Evolutionary conservation across 2,797 vertebrate species (phyloP).

Genomic region (Helicolenus hilgendorfi): DNA sequence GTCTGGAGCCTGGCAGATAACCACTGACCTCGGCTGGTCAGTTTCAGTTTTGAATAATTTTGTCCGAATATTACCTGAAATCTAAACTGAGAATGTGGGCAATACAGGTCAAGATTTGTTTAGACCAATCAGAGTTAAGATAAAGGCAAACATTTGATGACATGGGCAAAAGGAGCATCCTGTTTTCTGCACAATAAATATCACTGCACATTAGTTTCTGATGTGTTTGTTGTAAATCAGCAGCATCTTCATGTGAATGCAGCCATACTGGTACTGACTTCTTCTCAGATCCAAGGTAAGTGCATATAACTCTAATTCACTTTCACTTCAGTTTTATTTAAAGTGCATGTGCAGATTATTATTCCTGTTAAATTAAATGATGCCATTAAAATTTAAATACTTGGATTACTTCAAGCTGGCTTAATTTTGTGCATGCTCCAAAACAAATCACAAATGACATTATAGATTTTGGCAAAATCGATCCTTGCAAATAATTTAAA

Average conservation of each 20-base stretch:
- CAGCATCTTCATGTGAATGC: not conserved
- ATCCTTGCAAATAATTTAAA: not conserved
- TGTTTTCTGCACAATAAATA: not conserved
- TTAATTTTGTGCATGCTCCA: not conserved
- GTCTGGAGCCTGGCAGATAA: not conserved
- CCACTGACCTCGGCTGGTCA: too few species aligned
- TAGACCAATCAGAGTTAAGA: not conserved
- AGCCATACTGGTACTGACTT: not conserved
- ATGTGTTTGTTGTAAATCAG: not conserved
- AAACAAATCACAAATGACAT: not conserved
- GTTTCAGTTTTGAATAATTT: not conserved
- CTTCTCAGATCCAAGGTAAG: slow-evolving; percentile 4
- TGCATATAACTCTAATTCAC: not conserved
- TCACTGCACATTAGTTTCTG: not conserved
- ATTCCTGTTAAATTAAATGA: not conserved
- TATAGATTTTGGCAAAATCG: not conserved
- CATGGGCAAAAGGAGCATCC: not conserved
- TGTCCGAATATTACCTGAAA: not conserved
- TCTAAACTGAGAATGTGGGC: not conserved
- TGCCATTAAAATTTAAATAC: not conserved
- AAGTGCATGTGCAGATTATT: not conserved
- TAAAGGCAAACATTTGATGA: not conserved
- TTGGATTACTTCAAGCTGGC: not conserved
- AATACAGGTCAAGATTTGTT: not conserved
- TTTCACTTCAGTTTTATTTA: not conserved